These are phyloP conservation scores for Drosophila hydei DNA, from an alignment of 1,140 invertebrate species.

Conservation along the genomic window DNA sequence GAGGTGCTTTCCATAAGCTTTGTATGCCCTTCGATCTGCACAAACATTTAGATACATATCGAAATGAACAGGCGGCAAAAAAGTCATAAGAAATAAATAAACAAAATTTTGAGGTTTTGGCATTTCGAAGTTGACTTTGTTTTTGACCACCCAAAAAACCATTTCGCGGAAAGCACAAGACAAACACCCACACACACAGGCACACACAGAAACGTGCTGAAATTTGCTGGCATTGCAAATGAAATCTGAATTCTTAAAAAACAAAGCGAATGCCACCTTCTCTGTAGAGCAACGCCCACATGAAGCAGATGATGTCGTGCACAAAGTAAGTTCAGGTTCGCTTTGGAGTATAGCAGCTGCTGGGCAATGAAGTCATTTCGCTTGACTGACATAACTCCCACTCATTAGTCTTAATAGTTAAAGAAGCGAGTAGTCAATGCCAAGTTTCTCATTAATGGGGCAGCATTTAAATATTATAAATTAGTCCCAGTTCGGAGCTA, in stretches of 20 bases:
- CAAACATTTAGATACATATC: neutral
- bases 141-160: slow-evolving; percentile 67
- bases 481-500: slow-evolving; percentile 32
- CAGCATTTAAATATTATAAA: slow-evolving; percentile 71
- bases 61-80: slow-evolving; percentile 30
- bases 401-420: slow-evolving; percentile 81
- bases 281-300: slow-evolving; percentile 58
- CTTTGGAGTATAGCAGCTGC: slow-evolving; percentile 48
- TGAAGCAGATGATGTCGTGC: slow-evolving; percentile 42
- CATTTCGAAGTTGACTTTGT: slow-evolving; percentile 10
- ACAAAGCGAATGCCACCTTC: slow-evolving; percentile 52
- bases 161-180: slow-evolving; percentile 74
- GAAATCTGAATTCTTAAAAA: slow-evolving; percentile 22
- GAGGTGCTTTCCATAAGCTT: slow-evolving; percentile 53
- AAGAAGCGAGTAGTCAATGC: slow-evolving; percentile 55
- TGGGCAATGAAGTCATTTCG: slow-evolving; percentile 61
- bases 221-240: slow-evolving; percentile 64
- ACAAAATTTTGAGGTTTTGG: slow-evolving; percentile 21
- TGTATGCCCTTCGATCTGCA: slow-evolving; percentile 32
- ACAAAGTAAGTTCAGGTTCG: slow-evolving; percentile 14
- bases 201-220: slow-evolving; percentile 63
- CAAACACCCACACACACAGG: slow-evolving; percentile 44
- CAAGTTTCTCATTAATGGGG: slow-evolving; percentile 59
- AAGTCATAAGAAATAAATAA: slow-evolving; percentile 43
- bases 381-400: slow-evolving; percentile 48